These are phyloP conservation scores for Ochotona curzoniae DNA, from an alignment of 2,113 vertebrate species.

Conservation along the genomic window DNA sequence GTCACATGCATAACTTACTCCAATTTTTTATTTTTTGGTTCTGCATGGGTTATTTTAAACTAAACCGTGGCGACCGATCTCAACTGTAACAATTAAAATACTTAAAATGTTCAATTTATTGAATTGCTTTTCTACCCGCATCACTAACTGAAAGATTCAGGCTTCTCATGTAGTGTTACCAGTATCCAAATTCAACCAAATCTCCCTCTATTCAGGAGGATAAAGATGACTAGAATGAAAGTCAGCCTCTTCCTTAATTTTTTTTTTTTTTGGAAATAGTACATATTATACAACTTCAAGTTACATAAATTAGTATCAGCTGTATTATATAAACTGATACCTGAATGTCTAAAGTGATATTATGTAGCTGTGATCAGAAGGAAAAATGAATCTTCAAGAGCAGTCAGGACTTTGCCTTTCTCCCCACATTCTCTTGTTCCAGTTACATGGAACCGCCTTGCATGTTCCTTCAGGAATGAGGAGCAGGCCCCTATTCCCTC, in stretches of 20 bases:
- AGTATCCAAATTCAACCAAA: background rate
- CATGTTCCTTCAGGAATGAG: background rate
- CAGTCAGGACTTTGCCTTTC: background rate
- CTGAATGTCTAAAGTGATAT: background rate
- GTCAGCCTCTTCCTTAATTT: background rate
- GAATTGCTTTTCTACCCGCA: background rate
- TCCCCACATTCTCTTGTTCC: background rate
- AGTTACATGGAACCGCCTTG: background rate
- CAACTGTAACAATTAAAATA: too few species aligned
- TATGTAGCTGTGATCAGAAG: background rate
- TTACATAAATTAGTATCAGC: background rate
- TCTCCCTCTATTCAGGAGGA: background rate
- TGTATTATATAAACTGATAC: background rate
- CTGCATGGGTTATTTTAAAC: background rate
- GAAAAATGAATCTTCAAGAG: background rate
- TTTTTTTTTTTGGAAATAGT: conserved; percentile 8
- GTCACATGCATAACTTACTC: background rate
- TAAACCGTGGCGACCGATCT: background rate
- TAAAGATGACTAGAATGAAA: background rate
- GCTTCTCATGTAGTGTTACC: background rate
- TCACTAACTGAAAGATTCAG: background rate
- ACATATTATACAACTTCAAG: background rate
- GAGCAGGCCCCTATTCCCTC: background rate
- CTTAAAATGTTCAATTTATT: background rate
- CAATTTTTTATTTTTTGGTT: background rate